Evolutionary conservation across 2,797 vertebrate genomes (phyloP).

Genomic region (Melopsittacus undulatus): DNA sequence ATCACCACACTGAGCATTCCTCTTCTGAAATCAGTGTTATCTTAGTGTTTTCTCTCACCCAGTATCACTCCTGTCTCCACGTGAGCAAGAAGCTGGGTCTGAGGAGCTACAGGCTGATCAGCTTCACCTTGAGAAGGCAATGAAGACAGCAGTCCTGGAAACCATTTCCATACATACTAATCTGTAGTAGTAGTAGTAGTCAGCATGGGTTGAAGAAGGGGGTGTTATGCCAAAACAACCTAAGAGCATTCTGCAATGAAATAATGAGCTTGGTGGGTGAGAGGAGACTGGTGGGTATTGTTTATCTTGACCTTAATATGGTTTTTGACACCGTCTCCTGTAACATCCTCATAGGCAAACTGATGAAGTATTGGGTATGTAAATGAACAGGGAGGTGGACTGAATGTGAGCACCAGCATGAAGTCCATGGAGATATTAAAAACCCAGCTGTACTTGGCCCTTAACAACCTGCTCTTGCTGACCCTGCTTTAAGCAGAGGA

Average conservation of each 20-base stretch:
- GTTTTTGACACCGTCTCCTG: neutral
- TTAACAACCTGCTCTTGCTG: neutral
- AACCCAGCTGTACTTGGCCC: neutral
- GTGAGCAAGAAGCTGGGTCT: neutral
- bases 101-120: neutral
- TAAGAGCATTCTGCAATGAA: neutral
- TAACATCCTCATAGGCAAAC: neutral
- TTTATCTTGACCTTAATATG: neutral
- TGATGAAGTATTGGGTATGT: neutral
- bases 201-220: neutral
- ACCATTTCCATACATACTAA: neutral
- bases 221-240: neutral
- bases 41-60: neutral
- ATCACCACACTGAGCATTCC: neutral
- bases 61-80: neutral
- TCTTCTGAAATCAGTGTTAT: neutral
- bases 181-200: neutral
- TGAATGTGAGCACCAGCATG: neutral
- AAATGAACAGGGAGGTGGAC: neutral
- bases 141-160: neutral
- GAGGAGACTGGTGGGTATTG: neutral
- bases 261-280: rapidly evolving
- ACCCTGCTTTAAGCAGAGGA: neutral
- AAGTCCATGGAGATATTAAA: neutral
- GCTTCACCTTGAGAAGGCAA: neutral